Percentiles rank a stretch among this genome's conserved stretches.
phyloP scores from a whole-genome alignment of 2,888 invertebrate species.

The Epistrophella euchroma region DNA sequence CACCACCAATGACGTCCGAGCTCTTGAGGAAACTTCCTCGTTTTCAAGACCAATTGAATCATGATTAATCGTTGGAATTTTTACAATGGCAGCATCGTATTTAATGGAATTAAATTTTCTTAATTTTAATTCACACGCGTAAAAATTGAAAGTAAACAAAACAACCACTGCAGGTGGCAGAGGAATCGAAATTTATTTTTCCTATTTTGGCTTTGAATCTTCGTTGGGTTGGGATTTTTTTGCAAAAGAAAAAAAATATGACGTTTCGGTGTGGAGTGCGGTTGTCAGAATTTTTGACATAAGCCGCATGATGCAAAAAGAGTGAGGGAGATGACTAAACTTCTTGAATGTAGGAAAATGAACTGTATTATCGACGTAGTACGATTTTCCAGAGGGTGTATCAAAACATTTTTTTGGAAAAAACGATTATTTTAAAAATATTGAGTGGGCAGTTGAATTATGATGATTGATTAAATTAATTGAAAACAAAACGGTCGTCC shows the following conservation, averaged over 20 bases:
- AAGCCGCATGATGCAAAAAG: neutral
- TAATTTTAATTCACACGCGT: slow-evolving; percentile 50
- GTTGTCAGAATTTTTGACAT: slow-evolving; percentile 30
- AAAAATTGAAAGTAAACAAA: slow-evolving; percentile 59
- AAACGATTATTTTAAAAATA: too few relatives aligned
- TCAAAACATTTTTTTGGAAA: too few relatives aligned
- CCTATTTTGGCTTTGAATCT: neutral
- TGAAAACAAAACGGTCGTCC: too few relatives aligned
- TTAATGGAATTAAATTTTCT: slow-evolving; percentile 53
- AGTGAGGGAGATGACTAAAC: neutral
- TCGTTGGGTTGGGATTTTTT: slow-evolving; percentile 9
- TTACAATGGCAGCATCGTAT: slow-evolving; percentile 54
- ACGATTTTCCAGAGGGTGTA: neutral
- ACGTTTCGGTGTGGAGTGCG: neutral
- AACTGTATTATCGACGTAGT: neutral
- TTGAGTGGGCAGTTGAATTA: too few relatives aligned
- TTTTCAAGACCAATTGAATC: slow-evolving; percentile 70
- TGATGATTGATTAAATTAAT: too few relatives aligned
- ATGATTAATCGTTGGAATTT: slow-evolving; percentile 47
- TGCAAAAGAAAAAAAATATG: slow-evolving; percentile 8
- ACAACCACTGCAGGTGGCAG: slow-evolving; percentile 44
- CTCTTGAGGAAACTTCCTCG: slow-evolving; percentile 73
- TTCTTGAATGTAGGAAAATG: neutral
- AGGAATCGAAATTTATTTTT: slow-evolving; percentile 19
- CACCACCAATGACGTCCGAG: slow-evolving; percentile 73